Conservation (phyloP, 2,113 vertebrate genomes). For the Nerophis lumbriciformis region DNA sequence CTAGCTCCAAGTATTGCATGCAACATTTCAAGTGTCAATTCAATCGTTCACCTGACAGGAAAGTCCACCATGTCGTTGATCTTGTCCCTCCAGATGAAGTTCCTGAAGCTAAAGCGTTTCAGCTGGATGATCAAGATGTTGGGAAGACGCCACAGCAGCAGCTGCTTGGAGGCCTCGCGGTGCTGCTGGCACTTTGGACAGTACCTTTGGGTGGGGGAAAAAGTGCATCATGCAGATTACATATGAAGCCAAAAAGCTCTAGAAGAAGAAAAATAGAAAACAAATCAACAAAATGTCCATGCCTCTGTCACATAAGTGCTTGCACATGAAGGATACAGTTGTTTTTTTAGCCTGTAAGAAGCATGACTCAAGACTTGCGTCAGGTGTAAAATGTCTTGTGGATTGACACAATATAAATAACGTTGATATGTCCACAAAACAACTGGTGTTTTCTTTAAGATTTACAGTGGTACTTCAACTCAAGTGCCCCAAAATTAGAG, state of each 20-base stretch:
- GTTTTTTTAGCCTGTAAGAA: too few species aligned
- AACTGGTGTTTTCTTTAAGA: too few species aligned
- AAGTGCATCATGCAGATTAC: not conserved
- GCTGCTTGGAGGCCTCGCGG: conserved; percentile 93
- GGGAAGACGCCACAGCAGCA: conserved; percentile 92
- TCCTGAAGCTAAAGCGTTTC: conserved; percentile 98
- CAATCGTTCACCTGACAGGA: conserved; percentile 80
- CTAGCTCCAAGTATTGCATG: not conserved
- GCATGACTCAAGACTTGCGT: too few species aligned
- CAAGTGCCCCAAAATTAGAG: too few species aligned
- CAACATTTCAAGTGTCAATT: not conserved
- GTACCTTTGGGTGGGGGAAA: conserved; percentile 72
- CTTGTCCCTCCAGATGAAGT: conserved; percentile 98
- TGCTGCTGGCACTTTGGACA: conserved; percentile 98
- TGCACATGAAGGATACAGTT: too few species aligned
- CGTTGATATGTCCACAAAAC: too few species aligned
- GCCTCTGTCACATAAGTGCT: not conserved
- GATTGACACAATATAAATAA: too few species aligned
- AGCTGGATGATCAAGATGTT: conserved; percentile 97
- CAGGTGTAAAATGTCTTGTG: too few species aligned
- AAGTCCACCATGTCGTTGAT: conserved; percentile 99
- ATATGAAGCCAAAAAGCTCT: not conserved
- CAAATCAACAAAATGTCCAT: not conserved
- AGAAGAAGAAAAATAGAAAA: not conserved
- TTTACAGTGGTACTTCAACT: too few species aligned